phyloP scores from a whole-genome alignment of 2,113 vertebrate genomes.

The Ophiodon elongatus region DNA sequence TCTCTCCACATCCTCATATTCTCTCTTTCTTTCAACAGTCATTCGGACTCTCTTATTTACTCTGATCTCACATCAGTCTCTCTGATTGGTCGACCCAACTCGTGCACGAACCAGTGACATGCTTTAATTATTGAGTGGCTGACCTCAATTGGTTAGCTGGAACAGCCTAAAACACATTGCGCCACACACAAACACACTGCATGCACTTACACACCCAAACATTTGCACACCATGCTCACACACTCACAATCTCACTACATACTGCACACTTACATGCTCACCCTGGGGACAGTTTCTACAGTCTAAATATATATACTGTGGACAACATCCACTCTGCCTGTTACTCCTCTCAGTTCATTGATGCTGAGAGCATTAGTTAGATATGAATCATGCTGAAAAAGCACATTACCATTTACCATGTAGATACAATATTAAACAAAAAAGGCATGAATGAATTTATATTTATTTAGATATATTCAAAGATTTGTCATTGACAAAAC shows the following conservation, averaged over 20 bases:
- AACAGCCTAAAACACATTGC: conserved; percentile 68
- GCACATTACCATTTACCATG: not conserved
- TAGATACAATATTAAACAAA: not conserved
- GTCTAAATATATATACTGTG: conserved; percentile 74
- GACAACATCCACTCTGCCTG: conserved; percentile 60
- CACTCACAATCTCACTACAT: conserved; percentile 52
- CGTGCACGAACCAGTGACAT: conserved; percentile 77
- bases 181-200: conserved; percentile 33
- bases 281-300: conserved; percentile 67
- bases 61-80: conserved; percentile 57
- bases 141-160: conserved; percentile 83
- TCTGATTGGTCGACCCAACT: conserved; percentile 70
- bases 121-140: conserved; percentile 82
- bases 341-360: conserved; percentile 56
- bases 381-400: not conserved
- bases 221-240: conserved; percentile 46
- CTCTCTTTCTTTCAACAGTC: conserved; percentile 40
- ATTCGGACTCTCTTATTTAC: conserved; percentile 40
- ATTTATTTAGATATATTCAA: not conserved
- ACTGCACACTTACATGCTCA: conserved; percentile 62
- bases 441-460: not conserved
- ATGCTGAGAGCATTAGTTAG: conserved; percentile 43
- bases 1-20: conserved; percentile 37
- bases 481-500: not conserved
- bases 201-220: conserved; percentile 31